phyloP scores from a whole-genome alignment of 2,888 invertebrate genomes.

The Phymatocera aterrima region DNA sequence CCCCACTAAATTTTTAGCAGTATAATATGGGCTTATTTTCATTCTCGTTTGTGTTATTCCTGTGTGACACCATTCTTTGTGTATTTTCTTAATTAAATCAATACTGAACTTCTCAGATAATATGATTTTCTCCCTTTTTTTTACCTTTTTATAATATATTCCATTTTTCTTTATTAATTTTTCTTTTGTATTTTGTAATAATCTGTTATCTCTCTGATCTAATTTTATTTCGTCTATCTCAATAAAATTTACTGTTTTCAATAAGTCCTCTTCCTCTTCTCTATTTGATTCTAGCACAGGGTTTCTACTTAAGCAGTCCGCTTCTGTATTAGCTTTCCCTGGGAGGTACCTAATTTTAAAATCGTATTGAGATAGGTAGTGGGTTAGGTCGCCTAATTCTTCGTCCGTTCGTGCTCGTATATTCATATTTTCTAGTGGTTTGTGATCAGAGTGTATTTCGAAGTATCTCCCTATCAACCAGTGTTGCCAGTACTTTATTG shows the following conservation, averaged over 20 bases:
- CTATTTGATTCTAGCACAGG: slow-evolving; percentile 51
- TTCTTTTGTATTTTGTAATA: slow-evolving; percentile 37
- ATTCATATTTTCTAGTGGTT: slow-evolving; percentile 51
- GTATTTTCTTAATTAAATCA: slow-evolving; percentile 47
- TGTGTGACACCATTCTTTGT: slow-evolving; percentile 46
- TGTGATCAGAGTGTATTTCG: slow-evolving; percentile 55
- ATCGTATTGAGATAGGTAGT: slow-evolving; percentile 55
- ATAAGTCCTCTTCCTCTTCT: slow-evolving; percentile 50
- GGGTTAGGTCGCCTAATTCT: slow-evolving; percentile 53
- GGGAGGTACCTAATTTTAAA: slow-evolving; percentile 53
- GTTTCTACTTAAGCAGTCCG: slow-evolving; percentile 53
- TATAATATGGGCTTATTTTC: slow-evolving; percentile 47
- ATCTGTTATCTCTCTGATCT: slow-evolving; percentile 50
- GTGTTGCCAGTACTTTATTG: slow-evolving; percentile 56
- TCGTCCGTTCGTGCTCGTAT: slow-evolving; percentile 51
- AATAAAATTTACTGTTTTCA: slow-evolving; percentile 53
- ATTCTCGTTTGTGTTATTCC: slow-evolving; percentile 47
- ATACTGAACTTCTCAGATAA: slow-evolving; percentile 46
- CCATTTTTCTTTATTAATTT: slow-evolving; percentile 43
- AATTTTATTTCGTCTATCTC: slow-evolving; percentile 49
- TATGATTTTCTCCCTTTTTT: slow-evolving; percentile 48
- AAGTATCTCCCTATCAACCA: slow-evolving; percentile 56
- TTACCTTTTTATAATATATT: slow-evolving; percentile 46
- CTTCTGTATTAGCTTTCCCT: slow-evolving; percentile 54
- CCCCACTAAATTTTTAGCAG: slow-evolving; percentile 47